Base-by-base conservation (phyloP, 1,140 invertebrate species). In the Homarus americanus region DNA sequence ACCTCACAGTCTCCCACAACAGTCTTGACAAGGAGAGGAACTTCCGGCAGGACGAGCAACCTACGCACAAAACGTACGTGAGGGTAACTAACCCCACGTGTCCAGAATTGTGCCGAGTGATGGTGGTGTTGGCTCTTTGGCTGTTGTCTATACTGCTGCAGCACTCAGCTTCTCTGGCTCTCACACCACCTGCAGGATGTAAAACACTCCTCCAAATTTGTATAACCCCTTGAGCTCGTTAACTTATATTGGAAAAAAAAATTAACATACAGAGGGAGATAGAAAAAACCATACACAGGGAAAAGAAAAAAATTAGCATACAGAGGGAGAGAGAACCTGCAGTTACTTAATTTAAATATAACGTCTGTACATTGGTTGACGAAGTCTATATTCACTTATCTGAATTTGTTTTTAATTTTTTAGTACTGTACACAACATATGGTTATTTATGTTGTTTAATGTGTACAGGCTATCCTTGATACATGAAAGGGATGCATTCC, bases 11-110 rank as follows among this genome's bases (percentile, higher is more conserved):
- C 92, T n/a, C 40, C 72, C 24, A 53, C 79, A n/a, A 10, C 93
- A 0, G 93, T 93, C n/a, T 92, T 92, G 24, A 93, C 94, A 36
- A 91, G 93, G 44, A 93, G 93, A 7, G 94, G 94, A 78, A 94
- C 63, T 69, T 17, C 17, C 75, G 41, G 44, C 38, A 87, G 72
- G 41, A 58, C 38, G n/a, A 79, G 36, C 72, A 75, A n/a, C 76
- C 28, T 76, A 38, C 78, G 80, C 88, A 40, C 88, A 36, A 90
- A 90, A 90, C 66, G 88, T 90, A 90, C 73, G 88, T 90, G 79
- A 38, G 72, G 80, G 41, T 53, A 73, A 49, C 69, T 75, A 53
- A 32, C 82, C 63, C 82, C 82, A 83, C 63, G 82, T 66, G 34
- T 4, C 82, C 58, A 24, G 69, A 40, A 36, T 5, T 79, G 40